Evolutionary conservation across 2,888 invertebrate genomes (phyloP).

Genomic region (Cenopis cana): DNA sequence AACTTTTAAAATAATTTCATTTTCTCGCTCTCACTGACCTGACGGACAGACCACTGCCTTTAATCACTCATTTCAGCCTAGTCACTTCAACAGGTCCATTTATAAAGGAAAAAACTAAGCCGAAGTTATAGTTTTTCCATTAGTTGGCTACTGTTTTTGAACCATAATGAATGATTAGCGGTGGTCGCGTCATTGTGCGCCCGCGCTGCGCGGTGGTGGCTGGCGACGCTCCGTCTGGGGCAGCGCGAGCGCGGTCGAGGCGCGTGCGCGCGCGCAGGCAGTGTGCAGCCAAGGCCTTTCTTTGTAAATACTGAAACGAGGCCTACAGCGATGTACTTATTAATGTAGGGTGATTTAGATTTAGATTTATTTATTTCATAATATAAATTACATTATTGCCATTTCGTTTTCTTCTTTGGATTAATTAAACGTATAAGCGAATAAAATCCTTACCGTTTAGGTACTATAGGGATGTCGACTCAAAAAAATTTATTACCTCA

Average conservation of each 20-base stretch:
- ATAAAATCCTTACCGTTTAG: not conserved
- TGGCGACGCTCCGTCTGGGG: constrained; percentile 51
- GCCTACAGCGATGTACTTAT: not conserved
- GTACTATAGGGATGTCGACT: too few species aligned
- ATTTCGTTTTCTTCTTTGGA: not conserved
- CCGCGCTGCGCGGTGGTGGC: too few species aligned
- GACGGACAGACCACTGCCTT: not conserved
- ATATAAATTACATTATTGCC: too few species aligned
- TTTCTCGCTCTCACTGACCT: not conserved
- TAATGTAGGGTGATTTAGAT: too few species aligned
- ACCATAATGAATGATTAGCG: not conserved
- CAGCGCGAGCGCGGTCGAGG: constrained; percentile 54
- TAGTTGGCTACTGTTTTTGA: not conserved
- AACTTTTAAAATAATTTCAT: not conserved
- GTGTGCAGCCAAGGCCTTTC: constrained; percentile 12
- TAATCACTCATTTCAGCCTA: not conserved
- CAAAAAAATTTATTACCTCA: too few species aligned
- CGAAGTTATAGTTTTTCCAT: not conserved
- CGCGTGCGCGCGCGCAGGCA: constrained; percentile 36
- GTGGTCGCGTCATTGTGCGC: too few species aligned
- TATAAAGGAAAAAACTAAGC: not conserved
- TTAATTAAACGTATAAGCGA: not conserved
- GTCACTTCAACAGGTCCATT: not conserved
- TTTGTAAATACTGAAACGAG: not conserved
- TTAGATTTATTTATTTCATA: too few species aligned